A percentile compares a stretch with the other conserved stretches of the same genome.
Conservation (phyloP, 2,113 vertebrate species). For the Thomomys bottae region DNA sequence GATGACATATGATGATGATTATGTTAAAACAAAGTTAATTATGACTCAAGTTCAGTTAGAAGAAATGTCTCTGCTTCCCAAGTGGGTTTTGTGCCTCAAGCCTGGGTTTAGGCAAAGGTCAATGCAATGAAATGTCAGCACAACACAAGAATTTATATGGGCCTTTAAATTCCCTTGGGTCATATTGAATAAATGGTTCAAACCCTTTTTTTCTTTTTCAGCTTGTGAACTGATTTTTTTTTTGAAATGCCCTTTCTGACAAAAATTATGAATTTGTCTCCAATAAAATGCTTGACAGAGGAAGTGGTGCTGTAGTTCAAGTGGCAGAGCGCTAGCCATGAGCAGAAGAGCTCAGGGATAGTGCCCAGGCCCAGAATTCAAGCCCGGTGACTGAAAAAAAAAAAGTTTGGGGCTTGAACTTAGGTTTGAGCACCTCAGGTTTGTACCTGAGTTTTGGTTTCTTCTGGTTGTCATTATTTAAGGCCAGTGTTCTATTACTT, state of each 20-base stretch:
- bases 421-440: no score
- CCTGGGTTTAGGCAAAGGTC: background rate
- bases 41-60: background rate
- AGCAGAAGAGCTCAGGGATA: no score
- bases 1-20: background rate
- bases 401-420: no score
- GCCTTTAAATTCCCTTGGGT: slow-evolving; percentile 18
- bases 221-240: slow-evolving; percentile 4
- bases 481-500: no score
- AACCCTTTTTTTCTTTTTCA: slow-evolving; percentile 49
- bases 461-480: no score
- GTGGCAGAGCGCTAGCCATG: no score
- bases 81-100: background rate
- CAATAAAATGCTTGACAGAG: background rate
- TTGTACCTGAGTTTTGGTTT: no score
- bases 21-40: slow-evolving; percentile 12
- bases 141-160: slow-evolving; percentile 32
- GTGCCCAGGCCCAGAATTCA: no score
- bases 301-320: background rate
- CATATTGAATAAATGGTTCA: slow-evolving; percentile 15
- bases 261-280: background rate
- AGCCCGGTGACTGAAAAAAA: no score
- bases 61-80: slow-evolving; percentile 26
- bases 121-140: slow-evolving; percentile 17
- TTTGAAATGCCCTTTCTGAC: background rate